These are phyloP conservation scores for Petaurus breviceps DNA, from an alignment of 2,113 vertebrate species.

Conservation along the genomic window DNA sequence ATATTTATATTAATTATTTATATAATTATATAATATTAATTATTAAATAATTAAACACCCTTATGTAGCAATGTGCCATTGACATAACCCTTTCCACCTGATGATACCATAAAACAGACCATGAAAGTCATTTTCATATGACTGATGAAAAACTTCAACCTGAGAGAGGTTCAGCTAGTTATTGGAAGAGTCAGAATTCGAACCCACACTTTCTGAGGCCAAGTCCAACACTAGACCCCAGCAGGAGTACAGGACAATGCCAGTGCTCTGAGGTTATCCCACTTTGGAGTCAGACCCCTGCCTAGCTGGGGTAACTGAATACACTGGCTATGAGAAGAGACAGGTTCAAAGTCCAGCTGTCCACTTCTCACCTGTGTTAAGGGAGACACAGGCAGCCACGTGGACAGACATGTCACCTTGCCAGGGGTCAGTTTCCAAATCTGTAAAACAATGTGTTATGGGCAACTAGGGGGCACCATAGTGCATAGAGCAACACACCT, in stretches of 20 bases:
- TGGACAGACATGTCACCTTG: neutral
- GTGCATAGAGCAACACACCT: neutral
- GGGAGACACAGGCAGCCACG: neutral
- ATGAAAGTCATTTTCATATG: neutral
- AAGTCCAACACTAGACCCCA: neutral
- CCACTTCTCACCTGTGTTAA: neutral
- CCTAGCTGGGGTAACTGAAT: neutral
- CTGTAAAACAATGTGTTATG: neutral
- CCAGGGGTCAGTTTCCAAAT: accelerated
- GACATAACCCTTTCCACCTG: neutral
- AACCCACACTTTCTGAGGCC: neutral
- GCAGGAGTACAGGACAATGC: neutral
- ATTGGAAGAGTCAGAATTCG: neutral
- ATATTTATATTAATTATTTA: too few relatives aligned
- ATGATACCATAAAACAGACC: neutral
- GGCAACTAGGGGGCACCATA: neutral
- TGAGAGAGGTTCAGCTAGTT: too few relatives aligned
- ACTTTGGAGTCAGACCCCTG: neutral
- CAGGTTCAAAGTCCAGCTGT: neutral
- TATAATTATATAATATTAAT: too few relatives aligned
- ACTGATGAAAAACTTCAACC: neutral
- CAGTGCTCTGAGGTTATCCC: neutral
- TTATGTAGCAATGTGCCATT: neutral
- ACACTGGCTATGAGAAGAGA: neutral
- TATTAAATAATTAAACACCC: too few relatives aligned